phyloP scores from a whole-genome alignment of 2,888 invertebrate genomes.

The Nomada goodeniana region DNA sequence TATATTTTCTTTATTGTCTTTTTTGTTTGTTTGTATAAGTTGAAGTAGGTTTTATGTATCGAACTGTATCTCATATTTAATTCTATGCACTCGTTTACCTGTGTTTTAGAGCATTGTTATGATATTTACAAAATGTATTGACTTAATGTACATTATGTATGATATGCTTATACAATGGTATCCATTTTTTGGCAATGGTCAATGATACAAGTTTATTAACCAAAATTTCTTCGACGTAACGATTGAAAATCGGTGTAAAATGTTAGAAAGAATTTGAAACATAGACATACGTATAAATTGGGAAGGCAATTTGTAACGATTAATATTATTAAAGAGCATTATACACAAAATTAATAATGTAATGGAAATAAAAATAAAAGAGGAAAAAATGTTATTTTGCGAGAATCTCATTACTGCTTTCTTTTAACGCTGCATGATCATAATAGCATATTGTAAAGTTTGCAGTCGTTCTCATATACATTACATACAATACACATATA shows the following conservation, averaged over 20 bases:
- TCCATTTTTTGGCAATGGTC: slow-evolving; percentile 15
- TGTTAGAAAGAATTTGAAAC: neutral
- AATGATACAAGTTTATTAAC: neutral
- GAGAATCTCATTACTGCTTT: slow-evolving; percentile 1
- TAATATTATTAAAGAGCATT: neutral
- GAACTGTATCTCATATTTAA: slow-evolving; percentile 20
- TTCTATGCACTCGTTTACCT: slow-evolving; percentile 16
- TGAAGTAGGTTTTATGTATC: slow-evolving; percentile 29
- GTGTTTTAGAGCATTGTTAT: slow-evolving; percentile 11
- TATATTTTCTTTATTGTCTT: slow-evolving; percentile 13
- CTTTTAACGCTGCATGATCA: slow-evolving; percentile 41
- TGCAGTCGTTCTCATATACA: slow-evolving; percentile 11
- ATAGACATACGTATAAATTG: neutral
- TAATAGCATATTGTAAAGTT: slow-evolving; percentile 23
- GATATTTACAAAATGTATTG: slow-evolving; percentile 5
- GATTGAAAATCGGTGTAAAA: neutral
- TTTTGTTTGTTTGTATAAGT: slow-evolving; percentile 33
- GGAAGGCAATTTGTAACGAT: neutral
- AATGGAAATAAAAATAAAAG: neutral
- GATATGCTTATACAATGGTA: slow-evolving; percentile 6
- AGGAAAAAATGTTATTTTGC: neutral
- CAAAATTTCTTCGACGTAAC: too few species aligned
- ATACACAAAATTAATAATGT: neutral
- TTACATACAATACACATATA: neutral
- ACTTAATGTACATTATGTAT: slow-evolving; percentile 19